These are phyloP conservation scores for Nudaria mundana DNA, from an alignment of 2,888 invertebrate species.

Conservation along the genomic window DNA sequence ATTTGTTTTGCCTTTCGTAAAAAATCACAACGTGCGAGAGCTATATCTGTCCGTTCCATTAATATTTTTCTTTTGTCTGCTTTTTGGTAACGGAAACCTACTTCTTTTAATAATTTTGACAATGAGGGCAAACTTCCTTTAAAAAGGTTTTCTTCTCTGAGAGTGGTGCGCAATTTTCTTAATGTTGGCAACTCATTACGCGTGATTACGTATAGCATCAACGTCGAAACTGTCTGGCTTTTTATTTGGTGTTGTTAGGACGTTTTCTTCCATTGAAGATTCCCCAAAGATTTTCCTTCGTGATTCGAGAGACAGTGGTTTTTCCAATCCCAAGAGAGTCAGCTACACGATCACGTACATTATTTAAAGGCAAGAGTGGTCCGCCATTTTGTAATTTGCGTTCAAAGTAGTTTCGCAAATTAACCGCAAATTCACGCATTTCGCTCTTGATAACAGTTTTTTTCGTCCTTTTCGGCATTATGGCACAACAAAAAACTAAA, in stretches of 20 bases:
- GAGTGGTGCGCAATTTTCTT: background rate
- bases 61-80: no score
- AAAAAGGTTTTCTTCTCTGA: slow-evolving; percentile 2
- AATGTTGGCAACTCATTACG: slow-evolving; percentile 1
- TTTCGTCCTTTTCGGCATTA: background rate
- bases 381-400: background rate
- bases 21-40: no score
- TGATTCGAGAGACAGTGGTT: background rate
- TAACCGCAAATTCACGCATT: background rate
- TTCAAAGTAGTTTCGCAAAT: background rate
- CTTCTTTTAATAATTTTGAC: no score
- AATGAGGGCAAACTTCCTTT: no score
- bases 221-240: background rate
- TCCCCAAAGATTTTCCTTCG: background rate
- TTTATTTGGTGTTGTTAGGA: background rate
- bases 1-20: no score
- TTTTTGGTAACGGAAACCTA: no score
- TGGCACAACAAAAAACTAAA: no score
- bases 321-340: background rate
- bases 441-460: background rate
- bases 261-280: background rate
- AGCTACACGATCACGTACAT: background rate
- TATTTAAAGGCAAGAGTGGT: background rate
- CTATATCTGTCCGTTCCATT: no score
- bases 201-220: background rate